phyloP scores from a whole-genome alignment of 2,113 vertebrate genomes.

The Alces alces region DNA sequence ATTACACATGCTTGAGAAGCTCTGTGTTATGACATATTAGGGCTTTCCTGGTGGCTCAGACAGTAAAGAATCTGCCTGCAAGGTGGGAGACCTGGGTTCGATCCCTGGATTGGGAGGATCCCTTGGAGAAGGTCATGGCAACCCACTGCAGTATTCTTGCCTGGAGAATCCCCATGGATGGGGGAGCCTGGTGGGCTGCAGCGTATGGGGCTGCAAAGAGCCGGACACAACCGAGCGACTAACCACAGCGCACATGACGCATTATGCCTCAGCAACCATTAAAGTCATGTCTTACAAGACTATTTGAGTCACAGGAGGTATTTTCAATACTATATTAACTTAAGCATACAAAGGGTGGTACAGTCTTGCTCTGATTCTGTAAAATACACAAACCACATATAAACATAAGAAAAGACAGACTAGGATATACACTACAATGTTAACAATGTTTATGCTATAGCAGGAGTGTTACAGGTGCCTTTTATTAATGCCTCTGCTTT shows the following conservation, averaged over 20 bases:
- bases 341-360: not conserved
- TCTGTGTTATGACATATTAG: not conserved
- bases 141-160: not conserved
- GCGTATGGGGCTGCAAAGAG: not conserved
- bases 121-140: not conserved
- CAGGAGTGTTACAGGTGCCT: not conserved
- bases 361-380: not conserved
- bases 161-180: not conserved
- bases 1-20: not conserved
- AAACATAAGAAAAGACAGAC: not conserved
- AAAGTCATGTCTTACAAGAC: not conserved
- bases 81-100: not conserved
- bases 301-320: not conserved
- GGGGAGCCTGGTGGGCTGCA: not conserved
- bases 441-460: not conserved
- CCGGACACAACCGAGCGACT: not conserved
- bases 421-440: conserved; percentile 1
- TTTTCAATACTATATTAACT: not conserved
- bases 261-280: not conserved
- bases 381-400: not conserved
- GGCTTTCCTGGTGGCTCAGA: not conserved
- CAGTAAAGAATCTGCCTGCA: not conserved
- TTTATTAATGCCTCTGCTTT: conserved; percentile 11
- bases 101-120: not conserved
- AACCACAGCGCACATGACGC: accelerated